Evolutionary conservation across 1,140 invertebrate species (phyloP).

Genomic region (Aphidius gifuensis): DNA sequence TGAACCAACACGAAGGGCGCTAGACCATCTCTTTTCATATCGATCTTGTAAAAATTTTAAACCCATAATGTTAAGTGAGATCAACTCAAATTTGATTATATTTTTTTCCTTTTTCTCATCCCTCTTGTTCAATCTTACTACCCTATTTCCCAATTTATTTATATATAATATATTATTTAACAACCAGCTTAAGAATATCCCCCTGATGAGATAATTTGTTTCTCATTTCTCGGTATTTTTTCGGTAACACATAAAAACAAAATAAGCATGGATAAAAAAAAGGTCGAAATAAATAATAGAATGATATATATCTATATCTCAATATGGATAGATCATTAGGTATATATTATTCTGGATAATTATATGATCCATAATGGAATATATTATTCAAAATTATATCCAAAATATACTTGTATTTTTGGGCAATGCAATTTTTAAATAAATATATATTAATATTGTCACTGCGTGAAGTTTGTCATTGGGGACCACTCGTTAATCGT

Average conservation of each 20-base stretch:
- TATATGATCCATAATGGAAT: no score
- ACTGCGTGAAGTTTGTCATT: no score
- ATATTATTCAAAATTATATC: no score
- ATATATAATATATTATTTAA: not conserved
- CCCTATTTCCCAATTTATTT: conserved; percentile 26
- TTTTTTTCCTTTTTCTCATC: not conserved
- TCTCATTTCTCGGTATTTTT: conserved; percentile 51
- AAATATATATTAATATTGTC: no score
- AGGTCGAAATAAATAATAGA: conserved; percentile 25
- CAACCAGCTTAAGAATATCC: no score
- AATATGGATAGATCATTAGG: no score
- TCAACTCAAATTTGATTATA: no score
- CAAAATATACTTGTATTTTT: no score
- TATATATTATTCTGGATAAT: no score
- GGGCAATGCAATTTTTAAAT: no score
- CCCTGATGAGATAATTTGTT: conserved; percentile 54
- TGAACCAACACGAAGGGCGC: conserved; percentile 54
- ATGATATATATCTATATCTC: no score
- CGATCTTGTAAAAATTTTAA: conserved; percentile 4
- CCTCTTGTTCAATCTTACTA: conserved; percentile 20
- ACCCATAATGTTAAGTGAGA: not conserved
- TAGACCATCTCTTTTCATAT: conserved; percentile 27
- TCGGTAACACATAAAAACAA: conserved; percentile 3
- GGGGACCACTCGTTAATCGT: no score
- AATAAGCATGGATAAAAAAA: not conserved